These are phyloP conservation scores for Himantopus leucocephalus DNA, from an alignment of 2,113 vertebrate genomes.

Conservation along the genomic window DNA sequence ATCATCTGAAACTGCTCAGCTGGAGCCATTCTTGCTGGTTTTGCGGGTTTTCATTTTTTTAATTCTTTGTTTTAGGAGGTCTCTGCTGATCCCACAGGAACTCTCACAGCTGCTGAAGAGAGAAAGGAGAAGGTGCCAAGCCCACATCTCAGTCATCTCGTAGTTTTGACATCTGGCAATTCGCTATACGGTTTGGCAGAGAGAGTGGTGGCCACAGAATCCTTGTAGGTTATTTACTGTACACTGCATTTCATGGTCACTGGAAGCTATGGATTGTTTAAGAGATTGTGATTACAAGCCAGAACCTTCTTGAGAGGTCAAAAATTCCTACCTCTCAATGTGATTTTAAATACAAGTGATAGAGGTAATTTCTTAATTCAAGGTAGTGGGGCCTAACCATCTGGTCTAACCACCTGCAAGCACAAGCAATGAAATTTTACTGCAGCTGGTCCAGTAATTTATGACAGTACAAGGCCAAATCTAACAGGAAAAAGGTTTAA, in stretches of 20 bases:
- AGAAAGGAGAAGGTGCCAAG: conserved; percentile 96
- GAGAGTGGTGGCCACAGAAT: conserved; percentile 96
- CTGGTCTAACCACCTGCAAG: background rate
- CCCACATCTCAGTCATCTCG: conserved; percentile 93
- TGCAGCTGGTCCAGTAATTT: background rate
- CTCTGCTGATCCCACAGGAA: conserved; percentile 76
- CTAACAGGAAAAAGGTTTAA: background rate
- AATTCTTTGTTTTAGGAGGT: conserved; percentile 81
- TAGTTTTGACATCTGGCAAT: conserved; percentile 85
- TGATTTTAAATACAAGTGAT: background rate
- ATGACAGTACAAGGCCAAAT: background rate
- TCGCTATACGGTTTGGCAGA: conserved; percentile 90
- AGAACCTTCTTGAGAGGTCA: background rate
- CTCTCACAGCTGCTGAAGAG: conserved; percentile 85
- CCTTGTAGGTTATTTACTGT: conserved; percentile 85
- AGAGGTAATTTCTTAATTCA: background rate
- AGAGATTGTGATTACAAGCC: background rate
- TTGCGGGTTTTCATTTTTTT: background rate
- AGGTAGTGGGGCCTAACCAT: background rate
- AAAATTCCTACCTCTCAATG: background rate
- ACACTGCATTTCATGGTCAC: background rate
- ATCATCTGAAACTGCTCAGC: background rate
- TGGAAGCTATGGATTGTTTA: background rate
- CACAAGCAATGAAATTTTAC: background rate
- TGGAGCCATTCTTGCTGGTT: background rate